These are phyloP conservation scores for Tiliqua scincoides DNA, from an alignment of 2,113 vertebrate genomes.

Conservation along the genomic window DNA sequence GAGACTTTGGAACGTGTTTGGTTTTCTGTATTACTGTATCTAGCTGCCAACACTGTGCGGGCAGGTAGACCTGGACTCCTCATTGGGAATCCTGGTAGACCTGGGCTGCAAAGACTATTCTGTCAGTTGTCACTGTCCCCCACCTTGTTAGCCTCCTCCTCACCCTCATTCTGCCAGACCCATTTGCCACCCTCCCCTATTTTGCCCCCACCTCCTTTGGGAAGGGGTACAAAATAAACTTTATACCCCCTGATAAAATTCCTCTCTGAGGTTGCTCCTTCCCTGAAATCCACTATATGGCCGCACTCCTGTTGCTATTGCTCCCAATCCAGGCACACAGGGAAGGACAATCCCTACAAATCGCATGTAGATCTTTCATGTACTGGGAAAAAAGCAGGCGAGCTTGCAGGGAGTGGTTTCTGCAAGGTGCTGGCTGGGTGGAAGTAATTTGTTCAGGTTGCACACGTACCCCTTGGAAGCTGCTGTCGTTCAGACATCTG, in stretches of 20 bases:
- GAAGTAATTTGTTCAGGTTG: neutral
- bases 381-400: conserved; percentile 20
- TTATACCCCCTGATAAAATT: no score
- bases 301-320: conserved; percentile 33
- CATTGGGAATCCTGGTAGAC: no score
- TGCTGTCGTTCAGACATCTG: neutral
- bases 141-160: no score
- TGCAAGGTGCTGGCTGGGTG: neutral
- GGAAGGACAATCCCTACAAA: conserved; percentile 35
- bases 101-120: no score
- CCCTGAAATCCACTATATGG: neutral
- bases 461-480: conserved; percentile 23
- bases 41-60: no score
- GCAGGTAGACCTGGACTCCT: no score
- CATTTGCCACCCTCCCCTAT: no score
- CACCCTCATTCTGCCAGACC: neutral
- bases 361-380: neutral
- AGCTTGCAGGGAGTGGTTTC: conserved; percentile 36
- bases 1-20: no score
- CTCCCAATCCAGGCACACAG: neutral
- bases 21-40: no score
- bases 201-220: no score
- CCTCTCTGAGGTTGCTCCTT: neutral
- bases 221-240: no score
- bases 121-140: no score